Conservation (phyloP, 2,888 invertebrate species). For the Junonia oenone region DNA sequence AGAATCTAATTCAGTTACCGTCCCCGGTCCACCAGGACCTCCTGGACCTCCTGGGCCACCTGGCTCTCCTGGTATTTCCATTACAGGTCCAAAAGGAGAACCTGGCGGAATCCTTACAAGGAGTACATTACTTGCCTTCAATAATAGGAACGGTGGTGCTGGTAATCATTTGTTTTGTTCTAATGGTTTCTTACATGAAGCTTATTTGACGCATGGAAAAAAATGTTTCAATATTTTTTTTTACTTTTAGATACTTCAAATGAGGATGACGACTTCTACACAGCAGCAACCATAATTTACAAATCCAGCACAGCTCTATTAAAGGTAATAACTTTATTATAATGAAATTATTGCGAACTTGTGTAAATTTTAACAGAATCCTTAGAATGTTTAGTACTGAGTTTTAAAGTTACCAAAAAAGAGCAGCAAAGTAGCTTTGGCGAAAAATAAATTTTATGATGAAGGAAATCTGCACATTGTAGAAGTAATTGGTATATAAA, state of each 20-base stretch:
- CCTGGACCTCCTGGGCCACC: constrained; percentile 48
- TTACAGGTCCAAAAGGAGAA: constrained; percentile 57
- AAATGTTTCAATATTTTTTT: too few relatives aligned
- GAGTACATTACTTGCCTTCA: constrained; percentile 11
- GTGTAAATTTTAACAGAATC: too few relatives aligned
- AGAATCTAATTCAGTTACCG: neutral
- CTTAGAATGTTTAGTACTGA: too few relatives aligned
- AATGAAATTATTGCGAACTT: neutral
- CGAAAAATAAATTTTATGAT: too few relatives aligned
- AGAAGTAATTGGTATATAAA: too few relatives aligned
- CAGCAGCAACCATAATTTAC: constrained; percentile 49
- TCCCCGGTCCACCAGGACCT: constrained; percentile 36
- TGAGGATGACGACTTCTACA: constrained; percentile 49
- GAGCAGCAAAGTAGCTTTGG: too few relatives aligned
- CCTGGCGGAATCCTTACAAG: constrained; percentile 39
- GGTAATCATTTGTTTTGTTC: too few relatives aligned
- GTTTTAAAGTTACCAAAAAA: too few relatives aligned
- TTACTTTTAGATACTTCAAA: constrained; percentile 26
- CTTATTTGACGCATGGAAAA: too few relatives aligned
- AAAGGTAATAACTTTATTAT: constrained; percentile 40
- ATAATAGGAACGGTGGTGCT: neutral
- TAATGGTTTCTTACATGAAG: too few relatives aligned
- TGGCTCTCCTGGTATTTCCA: constrained; percentile 50
- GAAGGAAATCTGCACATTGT: too few relatives aligned
- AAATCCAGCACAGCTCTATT: constrained; percentile 46